Base-by-base conservation (phyloP, 2,888 invertebrate genomes). In the Leucophenga maculata region DNA sequence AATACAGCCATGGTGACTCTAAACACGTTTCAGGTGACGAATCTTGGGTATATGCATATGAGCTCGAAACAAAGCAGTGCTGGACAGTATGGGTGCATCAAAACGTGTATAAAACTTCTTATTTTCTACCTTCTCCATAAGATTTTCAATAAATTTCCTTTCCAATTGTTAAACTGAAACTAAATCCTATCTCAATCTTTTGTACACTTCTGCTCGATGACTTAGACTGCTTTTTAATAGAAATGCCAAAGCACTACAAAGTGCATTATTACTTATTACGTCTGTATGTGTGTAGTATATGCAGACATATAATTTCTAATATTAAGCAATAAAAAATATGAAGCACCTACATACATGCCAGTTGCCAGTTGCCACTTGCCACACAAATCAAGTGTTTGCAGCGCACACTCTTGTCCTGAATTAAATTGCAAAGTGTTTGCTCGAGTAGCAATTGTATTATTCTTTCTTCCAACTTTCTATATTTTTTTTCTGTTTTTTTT, bases 361-460 rank as follows among this genome's bases (percentile, higher is more conserved):
- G n/a, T n/a, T n/a, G n/a, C n/a, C n/a, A n/a, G n/a, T n/a, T n/a
- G 44, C 20, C 20, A 39, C 60, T 39, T 44, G 44, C 39, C 44
- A 60, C 60, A 60, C 44, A 60, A 60, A 60, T 60, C 60, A 60
- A 60, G 60, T 60, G 39, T 60, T 60, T 60, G 44, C 39, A 18
- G 3, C 44, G 60, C 13, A 60, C 60, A 60, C 60, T 39, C 39
- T 60, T 60, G 60, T 60, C 44, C 60, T 60, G 60, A 60, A 60
- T 60, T 44, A 60, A 60, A 60, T 60, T 60, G 60, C 60, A 16
- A 39, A 60, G 44, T 60, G 60, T 60, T 39, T 55, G 60, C 44
- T 44, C 44, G 32, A 60, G 60, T 60, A 39, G 60, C 60, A 60
- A 44, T 60, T 60, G 60, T 60, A n/a, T 60, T 39, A n/a, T 13